Evolutionary conservation across 2,797 vertebrate species (phyloP).

Genomic region (Eleutherodactylus coqui): DNA sequence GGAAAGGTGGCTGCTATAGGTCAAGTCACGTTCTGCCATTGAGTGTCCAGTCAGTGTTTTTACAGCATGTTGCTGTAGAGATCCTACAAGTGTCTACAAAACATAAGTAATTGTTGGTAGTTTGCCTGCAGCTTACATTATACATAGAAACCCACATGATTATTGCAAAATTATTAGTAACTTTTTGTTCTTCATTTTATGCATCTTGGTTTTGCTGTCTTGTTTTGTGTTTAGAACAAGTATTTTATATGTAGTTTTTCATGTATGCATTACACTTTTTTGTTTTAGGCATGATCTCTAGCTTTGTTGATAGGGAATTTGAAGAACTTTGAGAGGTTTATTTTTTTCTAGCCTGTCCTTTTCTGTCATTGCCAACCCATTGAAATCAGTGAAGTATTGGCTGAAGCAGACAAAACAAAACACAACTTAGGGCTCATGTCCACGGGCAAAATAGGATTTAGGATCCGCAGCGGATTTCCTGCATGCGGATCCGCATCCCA

Average conservation of each 20-base stretch:
- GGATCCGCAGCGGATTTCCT: too few relatives aligned
- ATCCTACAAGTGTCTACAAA: too few relatives aligned
- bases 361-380: conserved; percentile 4
- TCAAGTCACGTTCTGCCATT: too few relatives aligned
- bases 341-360: conserved; percentile 20
- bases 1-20: too few relatives aligned
- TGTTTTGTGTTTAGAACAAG: background rate
- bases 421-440: too few relatives aligned
- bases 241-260: background rate
- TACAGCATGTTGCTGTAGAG: too few relatives aligned
- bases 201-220: background rate
- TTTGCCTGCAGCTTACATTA: too few relatives aligned
- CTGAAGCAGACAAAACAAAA: conserved; percentile 28
- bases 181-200: background rate
- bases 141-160: too few relatives aligned
- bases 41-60: too few relatives aligned
- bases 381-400: conserved; percentile 26
- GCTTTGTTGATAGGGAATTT: conserved; percentile 2
- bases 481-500: too few relatives aligned
- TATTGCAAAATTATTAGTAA: background rate
- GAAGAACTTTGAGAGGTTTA: conserved; percentile 36
- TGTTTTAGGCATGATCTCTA: background rate
- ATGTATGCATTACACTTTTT: background rate
- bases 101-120: too few relatives aligned
- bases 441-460: too few relatives aligned